Percentiles rank a stretch among this genome's conserved stretches.
Conservation (phyloP, 2,888 invertebrate species). For the Tipula vernalis region DNA sequence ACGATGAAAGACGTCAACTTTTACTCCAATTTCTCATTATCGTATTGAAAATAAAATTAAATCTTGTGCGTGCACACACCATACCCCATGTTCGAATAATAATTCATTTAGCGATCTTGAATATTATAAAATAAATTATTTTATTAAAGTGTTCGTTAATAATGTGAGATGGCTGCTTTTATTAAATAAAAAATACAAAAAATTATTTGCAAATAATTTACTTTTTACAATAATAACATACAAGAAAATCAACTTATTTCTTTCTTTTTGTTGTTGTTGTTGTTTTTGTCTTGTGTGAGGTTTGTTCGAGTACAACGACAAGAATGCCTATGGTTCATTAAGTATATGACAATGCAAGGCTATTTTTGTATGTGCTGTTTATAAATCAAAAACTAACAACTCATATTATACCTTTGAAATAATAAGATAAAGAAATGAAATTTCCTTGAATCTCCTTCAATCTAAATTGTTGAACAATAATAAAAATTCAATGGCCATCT, state of each 20-base stretch:
- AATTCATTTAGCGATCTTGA: neutral
- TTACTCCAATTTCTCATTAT: conserved; percentile 4
- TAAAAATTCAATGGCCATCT: neutral
- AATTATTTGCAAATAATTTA: neutral
- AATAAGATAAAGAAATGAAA: neutral
- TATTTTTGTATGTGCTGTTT: neutral
- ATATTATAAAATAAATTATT: neutral
- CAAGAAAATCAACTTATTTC: neutral
- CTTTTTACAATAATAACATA: neutral
- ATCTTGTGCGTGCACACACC: neutral
- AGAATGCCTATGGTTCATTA: neutral
- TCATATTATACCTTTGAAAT: neutral
- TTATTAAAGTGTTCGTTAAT: neutral
- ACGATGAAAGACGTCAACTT: neutral
- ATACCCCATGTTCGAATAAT: neutral
- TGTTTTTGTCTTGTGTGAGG: neutral
- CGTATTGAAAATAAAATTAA: neutral
- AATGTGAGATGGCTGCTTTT: neutral
- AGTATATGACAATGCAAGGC: neutral
- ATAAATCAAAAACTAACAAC: neutral
- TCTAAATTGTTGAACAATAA: neutral
- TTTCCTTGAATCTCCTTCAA: neutral
- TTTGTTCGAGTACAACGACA: neutral
- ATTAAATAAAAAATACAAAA: neutral
- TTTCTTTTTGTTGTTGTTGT: neutral